Percentiles rank a stretch among this genome's conserved stretches.
Conservation (phyloP, 2,888 invertebrate genomes). For the Kuschelorhynchus macadamiae region DNA sequence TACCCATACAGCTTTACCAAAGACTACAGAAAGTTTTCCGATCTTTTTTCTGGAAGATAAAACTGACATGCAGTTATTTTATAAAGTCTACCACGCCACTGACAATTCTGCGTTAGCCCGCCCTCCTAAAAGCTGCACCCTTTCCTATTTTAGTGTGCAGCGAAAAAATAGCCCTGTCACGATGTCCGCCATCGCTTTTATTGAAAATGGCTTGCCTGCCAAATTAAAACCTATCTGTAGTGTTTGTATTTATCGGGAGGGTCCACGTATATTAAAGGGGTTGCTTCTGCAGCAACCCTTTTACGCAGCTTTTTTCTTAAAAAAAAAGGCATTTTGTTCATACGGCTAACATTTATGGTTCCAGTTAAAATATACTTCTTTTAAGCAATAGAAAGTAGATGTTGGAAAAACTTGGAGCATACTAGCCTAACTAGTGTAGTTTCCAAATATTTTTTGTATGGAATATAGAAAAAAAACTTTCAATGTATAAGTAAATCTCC, state of each 20-base stretch:
- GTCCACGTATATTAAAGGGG: constrained; percentile 29
- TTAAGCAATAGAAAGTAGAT: too few species aligned
- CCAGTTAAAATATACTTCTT: too few species aligned
- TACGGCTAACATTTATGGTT: too few species aligned
- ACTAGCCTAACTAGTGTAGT: too few species aligned
- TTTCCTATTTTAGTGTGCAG: constrained; percentile 27
- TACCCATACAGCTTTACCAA: too few species aligned
- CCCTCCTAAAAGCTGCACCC: constrained; percentile 39
- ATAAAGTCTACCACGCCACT: constrained; percentile 16
- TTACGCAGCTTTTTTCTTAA: too few species aligned
- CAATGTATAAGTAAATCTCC: too few species aligned
- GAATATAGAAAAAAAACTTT: too few species aligned
- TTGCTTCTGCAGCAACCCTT: constrained; percentile 10
- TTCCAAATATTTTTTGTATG: too few species aligned
- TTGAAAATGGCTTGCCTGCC: constrained; percentile 37
- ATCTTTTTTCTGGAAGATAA: neutral
- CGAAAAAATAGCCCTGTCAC: constrained; percentile 36
- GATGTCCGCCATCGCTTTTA: constrained; percentile 24
- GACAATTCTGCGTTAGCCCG: constrained; percentile 9
- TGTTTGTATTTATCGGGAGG: constrained; percentile 29
- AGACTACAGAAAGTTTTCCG: neutral
- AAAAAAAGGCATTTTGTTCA: too few species aligned
- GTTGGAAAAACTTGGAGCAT: too few species aligned
- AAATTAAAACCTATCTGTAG: constrained; percentile 36
- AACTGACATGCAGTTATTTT: neutral